These are phyloP conservation scores for Oreortyx pictus DNA, from an alignment of 2,797 vertebrate genomes.

Conservation along the genomic window DNA sequence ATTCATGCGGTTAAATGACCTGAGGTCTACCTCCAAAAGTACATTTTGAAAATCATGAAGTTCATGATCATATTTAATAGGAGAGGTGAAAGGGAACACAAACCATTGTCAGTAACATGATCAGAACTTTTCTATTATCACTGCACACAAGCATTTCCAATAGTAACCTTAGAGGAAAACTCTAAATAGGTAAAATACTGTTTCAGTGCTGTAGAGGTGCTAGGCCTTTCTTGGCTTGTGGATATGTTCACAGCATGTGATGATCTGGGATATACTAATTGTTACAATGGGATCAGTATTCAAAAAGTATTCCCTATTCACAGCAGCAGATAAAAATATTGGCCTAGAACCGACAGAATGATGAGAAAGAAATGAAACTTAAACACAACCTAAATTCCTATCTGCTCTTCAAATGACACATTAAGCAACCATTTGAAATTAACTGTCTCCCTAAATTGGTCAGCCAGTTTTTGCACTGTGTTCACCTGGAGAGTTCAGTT, in stretches of 20 bases:
- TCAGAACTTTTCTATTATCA: not conserved
- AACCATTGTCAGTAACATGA: not conserved
- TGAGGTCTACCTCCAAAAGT: not conserved
- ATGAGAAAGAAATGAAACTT: not conserved
- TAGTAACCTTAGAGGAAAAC: not conserved
- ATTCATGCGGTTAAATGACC: not conserved
- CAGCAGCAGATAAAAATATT: not conserved
- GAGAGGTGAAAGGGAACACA: not conserved
- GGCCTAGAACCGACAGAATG: not conserved
- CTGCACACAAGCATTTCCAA: not conserved
- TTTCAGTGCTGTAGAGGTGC: not conserved
- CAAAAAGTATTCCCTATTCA: not conserved
- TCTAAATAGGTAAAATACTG: not conserved
- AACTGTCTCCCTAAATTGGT: not conserved
- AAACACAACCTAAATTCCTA: not conserved
- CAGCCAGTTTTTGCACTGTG: not conserved
- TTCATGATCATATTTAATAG: not conserved
- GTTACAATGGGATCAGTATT: not conserved
- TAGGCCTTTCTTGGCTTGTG: not conserved
- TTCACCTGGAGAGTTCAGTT: conserved; percentile 11
- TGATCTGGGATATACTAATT: not conserved
- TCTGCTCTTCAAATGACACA: not conserved
- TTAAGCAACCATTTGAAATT: conserved; percentile 11
- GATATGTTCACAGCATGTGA: not conserved
- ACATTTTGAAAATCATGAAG: not conserved